A percentile compares a stretch with the other conserved stretches of the same genome.
phyloP scores from a whole-genome alignment of 2,113 vertebrate species.

The Butorides virescens region DNA sequence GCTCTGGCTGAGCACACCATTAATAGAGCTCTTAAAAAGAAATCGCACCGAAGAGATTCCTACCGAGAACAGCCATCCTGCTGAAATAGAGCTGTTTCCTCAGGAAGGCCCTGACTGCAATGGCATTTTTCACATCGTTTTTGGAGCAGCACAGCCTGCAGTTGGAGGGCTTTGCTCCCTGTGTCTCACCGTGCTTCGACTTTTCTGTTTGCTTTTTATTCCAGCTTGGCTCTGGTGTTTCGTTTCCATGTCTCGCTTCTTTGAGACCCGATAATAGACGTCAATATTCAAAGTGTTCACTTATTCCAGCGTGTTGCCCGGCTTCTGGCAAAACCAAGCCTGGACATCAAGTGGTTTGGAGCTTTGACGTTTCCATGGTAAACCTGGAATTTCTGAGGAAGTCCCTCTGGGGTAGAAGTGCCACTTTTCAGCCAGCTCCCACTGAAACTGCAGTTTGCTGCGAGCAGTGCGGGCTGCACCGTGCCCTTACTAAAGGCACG shows the following conservation, averaged over 20 bases:
- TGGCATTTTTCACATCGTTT: background rate
- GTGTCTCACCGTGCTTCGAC: background rate
- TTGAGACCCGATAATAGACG: background rate
- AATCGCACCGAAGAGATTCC: background rate
- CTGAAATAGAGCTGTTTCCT: background rate
- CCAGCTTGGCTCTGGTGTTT: background rate
- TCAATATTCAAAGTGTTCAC: background rate
- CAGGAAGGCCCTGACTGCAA: background rate
- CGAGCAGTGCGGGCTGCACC: accelerated
- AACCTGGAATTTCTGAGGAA: background rate
- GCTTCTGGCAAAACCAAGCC: background rate
- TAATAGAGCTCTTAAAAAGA: background rate
- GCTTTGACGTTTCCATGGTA: background rate
- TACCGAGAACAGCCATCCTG: background rate
- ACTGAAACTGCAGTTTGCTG: background rate
- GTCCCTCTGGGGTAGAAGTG: background rate
- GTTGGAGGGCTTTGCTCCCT: background rate
- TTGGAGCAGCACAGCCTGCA: background rate
- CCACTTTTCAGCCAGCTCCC: background rate
- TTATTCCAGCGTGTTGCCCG: accelerated
- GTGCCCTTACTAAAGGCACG: accelerated
- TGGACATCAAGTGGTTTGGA: background rate
- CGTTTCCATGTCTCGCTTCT: background rate
- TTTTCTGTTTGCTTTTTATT: background rate
- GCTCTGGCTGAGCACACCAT: background rate